Evolutionary conservation across 2,797 vertebrate species (phyloP), one percentile per base, ranked within the genome.

Genomic region (Acropternis orthonyx): DNA sequence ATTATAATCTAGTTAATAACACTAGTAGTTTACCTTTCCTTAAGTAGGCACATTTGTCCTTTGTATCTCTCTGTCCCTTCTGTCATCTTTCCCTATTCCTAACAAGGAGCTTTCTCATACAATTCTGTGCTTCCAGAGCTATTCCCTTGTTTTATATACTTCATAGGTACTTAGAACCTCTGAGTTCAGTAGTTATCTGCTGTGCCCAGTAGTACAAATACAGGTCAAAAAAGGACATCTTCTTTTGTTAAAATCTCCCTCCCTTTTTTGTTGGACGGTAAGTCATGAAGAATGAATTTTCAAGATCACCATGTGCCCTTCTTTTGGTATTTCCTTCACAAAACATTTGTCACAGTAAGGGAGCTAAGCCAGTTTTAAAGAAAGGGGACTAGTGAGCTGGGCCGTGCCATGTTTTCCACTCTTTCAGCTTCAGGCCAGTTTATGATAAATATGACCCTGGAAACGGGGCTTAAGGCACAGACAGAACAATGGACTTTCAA

Each of bases 211-310:
- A 76, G 84, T 68, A 46, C 41, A 43, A 87, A 58, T 14, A 84
- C 0, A 0, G 36, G 17, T 4, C 34, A 49, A 51, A 65, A 63
- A 48, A 62, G 37, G 3, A 52, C 4, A 62, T 3, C 7, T 52
- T 41, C 48, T 44, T 73, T 51, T 55, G 22, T 77, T 76, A 76
- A 74, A 65, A 78, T 39, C 14, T 52, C 28, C 27, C 37, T 69
- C 28, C 32, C 28, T n/a, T 63, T 58, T 78, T 72, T 21, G 21
- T 36, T 52, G 44, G 20, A 74, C 74, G 34, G 4, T 8, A 71
- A 80, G 24, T 36, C 30, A 77, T 1, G 8, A 93, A 52, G 48
- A 83, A 73, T 26, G 30, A 86, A 48, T 69, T 73, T 41, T 18
- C 49, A 90, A 78, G 54, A 86, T 63, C 41, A 86, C 21, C 20